Percentiles rank a stretch among this genome's conserved stretches.
phyloP scores from a whole-genome alignment of 2,888 invertebrate species.

The Amphipyra berbera region DNA sequence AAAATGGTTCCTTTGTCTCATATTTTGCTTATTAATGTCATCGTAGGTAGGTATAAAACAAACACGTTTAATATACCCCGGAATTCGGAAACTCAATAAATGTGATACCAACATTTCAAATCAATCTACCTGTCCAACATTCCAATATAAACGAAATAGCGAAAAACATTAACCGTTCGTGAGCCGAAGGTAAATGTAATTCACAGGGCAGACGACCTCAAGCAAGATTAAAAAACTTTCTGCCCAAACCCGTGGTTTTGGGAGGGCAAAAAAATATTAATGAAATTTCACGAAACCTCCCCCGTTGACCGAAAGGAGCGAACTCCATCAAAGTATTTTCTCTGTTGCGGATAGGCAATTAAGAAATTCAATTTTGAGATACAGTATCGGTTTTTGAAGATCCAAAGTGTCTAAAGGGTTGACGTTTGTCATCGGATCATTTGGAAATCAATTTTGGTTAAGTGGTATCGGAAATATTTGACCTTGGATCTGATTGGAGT shows the following conservation, averaged over 20 bases:
- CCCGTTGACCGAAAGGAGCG: slow-evolving; percentile 76
- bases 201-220: slow-evolving; percentile 71
- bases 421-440: slow-evolving; percentile 39
- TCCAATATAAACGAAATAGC: slow-evolving; percentile 58
- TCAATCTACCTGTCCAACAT: slow-evolving; percentile 38
- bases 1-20: too few species aligned
- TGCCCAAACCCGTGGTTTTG: slow-evolving; percentile 65
- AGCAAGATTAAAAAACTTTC: slow-evolving; percentile 86
- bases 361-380: slow-evolving; percentile 79
- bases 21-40: too few species aligned
- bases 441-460: slow-evolving; percentile 41
- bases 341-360: slow-evolving; percentile 81
- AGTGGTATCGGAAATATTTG: slow-evolving; percentile 37
- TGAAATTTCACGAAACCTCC: slow-evolving; percentile 79
- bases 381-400: slow-evolving; percentile 47
- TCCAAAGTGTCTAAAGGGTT: slow-evolving; percentile 49
- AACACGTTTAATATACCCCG: neutral
- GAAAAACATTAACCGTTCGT: slow-evolving; percentile 68
- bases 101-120: slow-evolving; percentile 32
- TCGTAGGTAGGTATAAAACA: too few species aligned
- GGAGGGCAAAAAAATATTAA: slow-evolving; percentile 75
- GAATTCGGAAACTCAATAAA: slow-evolving; percentile 1
- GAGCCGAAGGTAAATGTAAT: slow-evolving; percentile 74
- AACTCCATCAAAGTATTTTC: slow-evolving; percentile 80
- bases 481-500: slow-evolving; percentile 25